These are phyloP conservation scores for Erebia ligea DNA, from an alignment of 2,888 invertebrate genomes.

Conservation along the genomic window DNA sequence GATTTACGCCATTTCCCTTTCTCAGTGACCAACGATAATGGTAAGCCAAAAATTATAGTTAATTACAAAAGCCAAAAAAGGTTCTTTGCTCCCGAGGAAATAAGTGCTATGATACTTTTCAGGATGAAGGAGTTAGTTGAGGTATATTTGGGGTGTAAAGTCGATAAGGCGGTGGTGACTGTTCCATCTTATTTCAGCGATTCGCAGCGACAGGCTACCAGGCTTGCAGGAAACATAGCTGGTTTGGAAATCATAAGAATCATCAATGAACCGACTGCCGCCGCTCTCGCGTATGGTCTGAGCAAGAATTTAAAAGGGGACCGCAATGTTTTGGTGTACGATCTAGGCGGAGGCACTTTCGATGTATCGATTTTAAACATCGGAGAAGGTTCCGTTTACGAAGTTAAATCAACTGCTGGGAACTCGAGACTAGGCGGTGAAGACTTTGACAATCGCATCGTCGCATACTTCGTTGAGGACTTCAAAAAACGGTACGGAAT, in stretches of 20 bases:
- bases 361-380: slow-evolving; percentile 65
- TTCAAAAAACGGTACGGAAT: slow-evolving; percentile 56
- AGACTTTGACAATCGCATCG: slow-evolving; percentile 68
- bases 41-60: slow-evolving; percentile 64
- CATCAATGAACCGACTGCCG: slow-evolving; percentile 67
- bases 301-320: slow-evolving; percentile 51
- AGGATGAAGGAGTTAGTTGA: slow-evolving; percentile 67
- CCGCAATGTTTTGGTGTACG: slow-evolving; percentile 61
- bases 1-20: slow-evolving; percentile 64
- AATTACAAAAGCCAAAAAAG: slow-evolving; percentile 57
- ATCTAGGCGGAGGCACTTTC: slow-evolving; percentile 68
- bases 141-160: slow-evolving; percentile 53
- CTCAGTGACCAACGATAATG: slow-evolving; percentile 56
- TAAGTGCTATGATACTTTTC: slow-evolving; percentile 65
- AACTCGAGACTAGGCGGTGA: slow-evolving; percentile 65
- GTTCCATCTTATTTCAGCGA: slow-evolving; percentile 71
- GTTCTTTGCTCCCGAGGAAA: slow-evolving; percentile 64
- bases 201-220: slow-evolving; percentile 64
- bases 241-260: slow-evolving; percentile 64
- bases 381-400: slow-evolving; percentile 53
- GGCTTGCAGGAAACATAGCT: slow-evolving; percentile 59
- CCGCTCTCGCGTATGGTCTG: slow-evolving; percentile 65
- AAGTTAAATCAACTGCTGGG: slow-evolving; percentile 64
- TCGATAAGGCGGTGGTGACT: slow-evolving; percentile 65
- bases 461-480: slow-evolving; percentile 64